phyloP scores from a whole-genome alignment of 2,113 vertebrate species.

The Coracopsis vasa region DNA sequence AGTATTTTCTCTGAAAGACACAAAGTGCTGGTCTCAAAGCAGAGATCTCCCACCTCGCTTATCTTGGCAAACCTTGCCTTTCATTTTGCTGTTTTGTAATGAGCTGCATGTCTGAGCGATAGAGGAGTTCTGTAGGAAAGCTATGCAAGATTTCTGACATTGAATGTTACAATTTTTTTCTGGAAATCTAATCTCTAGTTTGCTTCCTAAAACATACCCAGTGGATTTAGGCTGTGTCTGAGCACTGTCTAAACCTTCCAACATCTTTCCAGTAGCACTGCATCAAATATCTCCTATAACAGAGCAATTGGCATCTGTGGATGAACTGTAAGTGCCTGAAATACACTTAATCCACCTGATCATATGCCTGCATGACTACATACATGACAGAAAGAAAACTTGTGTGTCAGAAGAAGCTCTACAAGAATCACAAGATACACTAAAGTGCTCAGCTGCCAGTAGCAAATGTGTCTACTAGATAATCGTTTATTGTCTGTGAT shows the following conservation, averaged over 20 bases:
- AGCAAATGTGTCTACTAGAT: not conserved
- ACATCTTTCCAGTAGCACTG: not conserved
- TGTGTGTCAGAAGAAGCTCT: not conserved
- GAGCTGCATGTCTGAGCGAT: not conserved
- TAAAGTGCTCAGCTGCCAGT: not conserved
- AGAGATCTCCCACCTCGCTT: not conserved
- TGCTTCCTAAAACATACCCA: not conserved
- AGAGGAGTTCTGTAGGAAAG: not conserved
- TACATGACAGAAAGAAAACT: not conserved
- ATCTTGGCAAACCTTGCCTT: not conserved
- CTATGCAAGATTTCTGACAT: not conserved
- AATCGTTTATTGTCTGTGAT: not conserved
- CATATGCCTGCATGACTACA: not conserved
- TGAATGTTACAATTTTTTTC: not conserved
- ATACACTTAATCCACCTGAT: not conserved
- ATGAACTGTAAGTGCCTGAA: not conserved
- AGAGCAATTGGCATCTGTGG: not conserved
- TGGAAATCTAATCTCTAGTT: not conserved
- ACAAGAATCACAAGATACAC: not conserved
- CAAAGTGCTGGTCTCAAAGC: not conserved
- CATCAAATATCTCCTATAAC: not conserved
- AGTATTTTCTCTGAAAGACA: not conserved
- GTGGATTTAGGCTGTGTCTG: not conserved
- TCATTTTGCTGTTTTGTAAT: not conserved
- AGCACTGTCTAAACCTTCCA: not conserved